Evolutionary conservation across 2,888 invertebrate species (phyloP), one percentile per base, ranked within the genome.

Genomic region (Allolobophora icterica): DNA sequence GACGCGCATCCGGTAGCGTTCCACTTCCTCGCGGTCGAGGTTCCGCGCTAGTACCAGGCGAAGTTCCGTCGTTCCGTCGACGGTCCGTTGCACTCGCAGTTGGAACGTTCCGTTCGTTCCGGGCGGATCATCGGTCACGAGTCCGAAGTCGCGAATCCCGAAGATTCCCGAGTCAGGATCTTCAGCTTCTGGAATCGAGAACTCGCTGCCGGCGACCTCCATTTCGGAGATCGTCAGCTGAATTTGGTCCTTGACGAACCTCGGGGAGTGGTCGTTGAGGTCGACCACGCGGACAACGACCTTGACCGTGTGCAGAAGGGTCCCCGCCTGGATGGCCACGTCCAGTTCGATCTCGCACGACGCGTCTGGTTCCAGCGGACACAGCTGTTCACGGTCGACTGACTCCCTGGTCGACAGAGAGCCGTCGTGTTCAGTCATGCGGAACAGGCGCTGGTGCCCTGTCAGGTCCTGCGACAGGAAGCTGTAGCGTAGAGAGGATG

Each of bases 11-110:
- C 91, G 91, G 92, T 94, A 95, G 42, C 91, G 34, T 87, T 93
- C 93, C 35, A 92, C 91, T 11, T 92, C 90, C 92, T 95, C 95
- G 87, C 95, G 97, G 96, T 99, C 99, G n/a, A 92, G 83, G n/a
- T 40, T 84, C 89, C 90, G 91, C 19, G 34, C 89, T 30, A 92
- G 89, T 35, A 91, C 90, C 91, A 93, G 71, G 21, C 92, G 89
- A 21, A 93, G 58, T 90, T 93, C 92, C 34, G 89, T 58, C 33
- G 90, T 84, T 33, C 92, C 92, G 42, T 91, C 92, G 35, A 89
- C 58, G 33, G 92, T 91, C 52, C 92, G 91, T 24, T 90, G 58
- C 34, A 89, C 90, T 30, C 58, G 71, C 52, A 93, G 89, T 30
- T 90, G 91, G 58, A 93, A 92, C 89, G 89, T 91, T 35, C 89